Base-by-base conservation (phyloP, 2,888 invertebrate genomes). In the Cheilosia urbana region DNA sequence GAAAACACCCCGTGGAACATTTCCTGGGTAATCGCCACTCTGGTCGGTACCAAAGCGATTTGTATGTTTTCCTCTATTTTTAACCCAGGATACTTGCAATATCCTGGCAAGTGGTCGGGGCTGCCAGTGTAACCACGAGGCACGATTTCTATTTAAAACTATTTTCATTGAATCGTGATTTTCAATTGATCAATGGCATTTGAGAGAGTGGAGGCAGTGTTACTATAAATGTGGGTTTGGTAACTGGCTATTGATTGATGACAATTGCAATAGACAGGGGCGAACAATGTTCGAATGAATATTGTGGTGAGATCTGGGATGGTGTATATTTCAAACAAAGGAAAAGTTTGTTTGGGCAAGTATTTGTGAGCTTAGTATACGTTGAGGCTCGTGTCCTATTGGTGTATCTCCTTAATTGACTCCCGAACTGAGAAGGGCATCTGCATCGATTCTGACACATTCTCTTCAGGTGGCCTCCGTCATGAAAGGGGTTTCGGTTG, bases 151-250 rank as follows among this genome's bases (percentile, higher is more conserved):
- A 85, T 85, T 80, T 80, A 65, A 80, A 76, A 80, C 81, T 76
- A 81, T 80, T 85, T 72, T 72, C 73, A 85, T 85, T 85, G 85
- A 85, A 85, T 77, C 85, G 85, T 85, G 85, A 85, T 85, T 80
- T 85, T 85, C 72, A 66, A 57, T 85, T 68, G 66, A 80, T 80
- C 81, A 76, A 57, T 76, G 85, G 80, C 45, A 79, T 84, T 84
- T 83, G 82, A 49, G 62, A 42, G 66, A 42, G 49, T 66, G 37
- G 49, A 62, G 72, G 72, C 37, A 37, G 37, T 37, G 72, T 77
- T 72, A 82, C 60, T 71, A 21, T 69, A 62, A 27, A 15, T 66
- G n/a, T 63, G 42, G 34, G 21, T 27, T 2, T 55, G 47, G 49
- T 40, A 62, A 37, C 47, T 45, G 17, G 11, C 40, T 47, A 37